Conservation (phyloP, 1,140 invertebrate species). For the Meloidogyne chitwoodi region DNA sequence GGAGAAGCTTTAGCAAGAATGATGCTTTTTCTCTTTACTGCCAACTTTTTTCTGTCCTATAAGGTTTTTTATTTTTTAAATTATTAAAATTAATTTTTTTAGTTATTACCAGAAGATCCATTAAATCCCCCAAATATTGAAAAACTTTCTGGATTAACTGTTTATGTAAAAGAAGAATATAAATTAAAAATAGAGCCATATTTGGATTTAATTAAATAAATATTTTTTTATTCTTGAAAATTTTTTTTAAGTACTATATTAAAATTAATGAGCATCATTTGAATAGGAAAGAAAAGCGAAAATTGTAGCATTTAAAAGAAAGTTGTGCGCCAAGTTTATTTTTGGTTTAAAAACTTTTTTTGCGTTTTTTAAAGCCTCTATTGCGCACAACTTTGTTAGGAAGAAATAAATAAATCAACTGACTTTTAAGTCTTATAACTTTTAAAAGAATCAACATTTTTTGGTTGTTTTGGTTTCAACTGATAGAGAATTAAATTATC, state of each 20-base stretch:
- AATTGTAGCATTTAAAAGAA: no score
- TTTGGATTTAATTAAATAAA: not conserved
- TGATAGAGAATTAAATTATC: no score
- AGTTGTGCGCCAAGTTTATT: no score
- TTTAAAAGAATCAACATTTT: no score
- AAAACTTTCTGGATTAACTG: conserved; percentile 1
- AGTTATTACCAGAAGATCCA: conserved; percentile 5
- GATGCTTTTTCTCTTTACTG: conserved; percentile 33
- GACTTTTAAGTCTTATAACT: no score
- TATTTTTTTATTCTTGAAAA: not conserved
- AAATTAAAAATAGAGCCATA: not conserved
- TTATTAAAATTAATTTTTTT: not conserved
- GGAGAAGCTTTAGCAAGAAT: conserved; percentile 31
- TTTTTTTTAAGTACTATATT: not conserved
- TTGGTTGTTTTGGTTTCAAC: no score
- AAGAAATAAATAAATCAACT: no score
- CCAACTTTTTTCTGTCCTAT: conserved; percentile 25
- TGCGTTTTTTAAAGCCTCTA: no score
- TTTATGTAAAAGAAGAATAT: conserved; percentile 7
- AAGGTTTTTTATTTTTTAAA: conserved; percentile 13
- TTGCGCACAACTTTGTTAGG: no score
- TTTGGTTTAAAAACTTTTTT: no score
- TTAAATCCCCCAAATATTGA: conserved; percentile 5
- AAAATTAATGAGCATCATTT: not conserved
- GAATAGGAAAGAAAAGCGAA: no score